Evolutionary conservation across 23 tunicate genomes (phyloP).

Genomic region (Diplosoma virens): DNA sequence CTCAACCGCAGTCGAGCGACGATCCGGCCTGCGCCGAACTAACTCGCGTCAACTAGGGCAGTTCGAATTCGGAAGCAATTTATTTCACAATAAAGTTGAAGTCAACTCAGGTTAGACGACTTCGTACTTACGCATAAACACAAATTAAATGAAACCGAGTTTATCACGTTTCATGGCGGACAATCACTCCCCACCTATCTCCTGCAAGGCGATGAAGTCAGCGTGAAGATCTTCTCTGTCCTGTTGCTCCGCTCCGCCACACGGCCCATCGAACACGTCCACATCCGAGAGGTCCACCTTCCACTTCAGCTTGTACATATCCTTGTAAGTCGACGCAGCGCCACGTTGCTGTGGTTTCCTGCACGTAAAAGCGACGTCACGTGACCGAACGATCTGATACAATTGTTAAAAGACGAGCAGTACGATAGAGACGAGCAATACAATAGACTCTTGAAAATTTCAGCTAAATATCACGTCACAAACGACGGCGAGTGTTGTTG

Average conservation of each 20-base stretch:
- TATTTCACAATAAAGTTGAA: background rate
- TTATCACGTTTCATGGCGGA: background rate
- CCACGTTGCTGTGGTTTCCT: slow-evolving; percentile 52
- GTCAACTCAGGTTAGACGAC: no score
- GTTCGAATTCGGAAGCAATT: background rate
- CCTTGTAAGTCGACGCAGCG: slow-evolving; percentile 42
- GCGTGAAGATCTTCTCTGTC: slow-evolving; percentile 51
- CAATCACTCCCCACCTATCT: slow-evolving; percentile 46
- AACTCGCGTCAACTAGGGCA: background rate
- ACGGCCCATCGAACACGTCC: slow-evolving; percentile 48
- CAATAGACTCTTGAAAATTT: no score
- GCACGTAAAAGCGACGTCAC: background rate
- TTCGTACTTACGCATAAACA: background rate
- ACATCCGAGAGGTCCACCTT: slow-evolving; percentile 48
- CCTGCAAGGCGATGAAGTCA: slow-evolving; percentile 55
- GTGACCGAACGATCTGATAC: no score
- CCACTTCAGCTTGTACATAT: slow-evolving; percentile 87
- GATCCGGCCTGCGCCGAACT: slow-evolving; percentile 12
- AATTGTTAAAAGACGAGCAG: no score
- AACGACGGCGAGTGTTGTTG: no score
- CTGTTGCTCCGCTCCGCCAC: background rate
- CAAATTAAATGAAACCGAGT: background rate
- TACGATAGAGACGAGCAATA: no score
- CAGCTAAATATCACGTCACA: no score
- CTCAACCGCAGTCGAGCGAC: slow-evolving; percentile 29